These are phyloP conservation scores for Danionella cerebrum DNA, from an alignment of 2,113 vertebrate species.

Conservation along the genomic window DNA sequence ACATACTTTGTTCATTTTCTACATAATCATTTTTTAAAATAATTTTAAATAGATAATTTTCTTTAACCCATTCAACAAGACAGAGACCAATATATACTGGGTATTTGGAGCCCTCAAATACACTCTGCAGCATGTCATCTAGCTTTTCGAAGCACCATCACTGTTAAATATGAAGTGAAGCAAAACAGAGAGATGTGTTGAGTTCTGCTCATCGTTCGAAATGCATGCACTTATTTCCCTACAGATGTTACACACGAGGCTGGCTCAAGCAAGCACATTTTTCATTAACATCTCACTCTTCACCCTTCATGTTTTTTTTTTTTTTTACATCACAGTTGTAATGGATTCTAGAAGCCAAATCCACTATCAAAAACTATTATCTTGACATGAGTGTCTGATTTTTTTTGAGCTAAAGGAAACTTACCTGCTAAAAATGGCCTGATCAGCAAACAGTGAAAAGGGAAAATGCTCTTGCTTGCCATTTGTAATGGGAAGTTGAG, in stretches of 20 bases:
- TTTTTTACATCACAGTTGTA: slow-evolving; percentile 7
- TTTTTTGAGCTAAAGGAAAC: neutral
- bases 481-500: neutral
- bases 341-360: slow-evolving; percentile 29
- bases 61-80: no score
- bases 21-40: no score
- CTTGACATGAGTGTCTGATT: no score
- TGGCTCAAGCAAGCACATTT: slow-evolving; percentile 31
- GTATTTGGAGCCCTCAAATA: no score
- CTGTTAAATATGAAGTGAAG: slow-evolving; percentile 18
- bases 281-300: slow-evolving; percentile 35
- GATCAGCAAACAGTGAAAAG: slow-evolving; percentile 9
- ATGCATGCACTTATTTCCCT: slow-evolving; percentile 19
- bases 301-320: neutral
- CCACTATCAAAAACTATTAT: neutral
- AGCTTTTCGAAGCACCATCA: neutral
- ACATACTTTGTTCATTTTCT: no score
- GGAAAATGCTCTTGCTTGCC: neutral
- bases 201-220: slow-evolving; percentile 13
- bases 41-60: no score
- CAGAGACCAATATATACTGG: no score
- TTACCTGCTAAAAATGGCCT: neutral
- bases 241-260: slow-evolving; percentile 13
- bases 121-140: no score
- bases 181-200: slow-evolving; percentile 8